A percentile compares a stretch with the other conserved stretches of the same genome.
These are phyloP conservation scores for Lithophane semibrunnea DNA, from an alignment of 2,888 invertebrate species.

Conservation along the genomic window DNA sequence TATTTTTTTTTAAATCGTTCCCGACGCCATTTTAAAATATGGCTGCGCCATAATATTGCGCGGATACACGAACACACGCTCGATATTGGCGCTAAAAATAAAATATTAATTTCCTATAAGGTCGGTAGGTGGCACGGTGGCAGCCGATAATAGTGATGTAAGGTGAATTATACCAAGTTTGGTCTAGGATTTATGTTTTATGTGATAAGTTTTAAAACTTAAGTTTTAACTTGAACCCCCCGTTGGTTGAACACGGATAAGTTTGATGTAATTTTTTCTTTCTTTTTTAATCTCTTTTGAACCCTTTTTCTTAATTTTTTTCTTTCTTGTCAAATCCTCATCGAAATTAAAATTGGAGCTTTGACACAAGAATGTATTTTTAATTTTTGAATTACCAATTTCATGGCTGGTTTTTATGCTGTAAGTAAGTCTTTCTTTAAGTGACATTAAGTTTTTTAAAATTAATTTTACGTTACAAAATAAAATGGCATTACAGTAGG, in stretches of 20 bases:
- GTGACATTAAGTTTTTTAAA: not conserved
- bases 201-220: constrained; percentile 45
- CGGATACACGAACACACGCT: constrained; percentile 79
- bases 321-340: not conserved
- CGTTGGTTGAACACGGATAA: constrained; percentile 24
- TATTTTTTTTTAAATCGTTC: constrained; percentile 77
- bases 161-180: constrained; percentile 67
- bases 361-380: too few relatives aligned
- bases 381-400: not conserved
- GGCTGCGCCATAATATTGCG: constrained; percentile 80
- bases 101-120: constrained; percentile 87
- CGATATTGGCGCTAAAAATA: constrained; percentile 83
- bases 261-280: constrained; percentile 6
- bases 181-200: constrained; percentile 61
- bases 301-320: not conserved
- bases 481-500: not conserved
- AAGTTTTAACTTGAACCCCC: constrained; percentile 27
- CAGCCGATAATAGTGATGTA: constrained; percentile 74
- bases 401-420: not conserved
- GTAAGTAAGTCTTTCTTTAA: not conserved
- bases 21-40: constrained; percentile 84
- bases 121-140: constrained; percentile 77
- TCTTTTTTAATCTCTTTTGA: constrained; percentile 1
- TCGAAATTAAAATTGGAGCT: not conserved
- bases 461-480: not conserved